Evolutionary conservation across 2,797 vertebrate genomes (phyloP).

Genomic region (Schizopygopsis malacanthus): DNA sequence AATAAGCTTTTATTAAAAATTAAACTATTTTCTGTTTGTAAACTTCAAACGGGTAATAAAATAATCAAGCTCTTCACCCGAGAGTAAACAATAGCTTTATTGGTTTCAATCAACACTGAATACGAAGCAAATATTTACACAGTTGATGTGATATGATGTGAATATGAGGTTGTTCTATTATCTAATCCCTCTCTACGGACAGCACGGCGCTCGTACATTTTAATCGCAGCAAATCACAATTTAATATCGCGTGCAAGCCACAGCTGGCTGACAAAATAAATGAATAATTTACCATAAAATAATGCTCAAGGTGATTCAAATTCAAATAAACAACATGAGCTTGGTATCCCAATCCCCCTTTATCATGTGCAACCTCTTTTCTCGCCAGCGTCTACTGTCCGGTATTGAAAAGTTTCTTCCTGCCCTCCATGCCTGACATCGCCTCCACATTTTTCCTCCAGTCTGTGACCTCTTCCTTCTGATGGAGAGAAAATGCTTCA

Average conservation of each 20-base stretch:
- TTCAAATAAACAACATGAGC: constrained; percentile 13
- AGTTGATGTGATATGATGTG: constrained; percentile 49
- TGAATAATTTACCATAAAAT: constrained; percentile 40
- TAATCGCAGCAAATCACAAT: constrained; percentile 42
- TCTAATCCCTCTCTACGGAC: constrained; percentile 41
- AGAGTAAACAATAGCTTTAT: constrained; percentile 49
- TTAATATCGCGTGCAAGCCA: constrained; percentile 32
- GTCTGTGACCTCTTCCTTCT: constrained; percentile 71
- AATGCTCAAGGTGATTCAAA: constrained; percentile 13
- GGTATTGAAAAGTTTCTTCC: constrained; percentile 67
- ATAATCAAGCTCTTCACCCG: constrained; percentile 31
- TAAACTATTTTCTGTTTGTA: constrained; percentile 28
- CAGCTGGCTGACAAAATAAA: constrained; percentile 48
- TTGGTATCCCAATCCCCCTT: neutral
- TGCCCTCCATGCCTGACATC: constrained; percentile 70
- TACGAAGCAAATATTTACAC: constrained; percentile 60
- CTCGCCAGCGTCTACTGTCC: constrained; percentile 40
- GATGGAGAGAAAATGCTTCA: constrained; percentile 29
- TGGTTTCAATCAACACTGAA: constrained; percentile 54
- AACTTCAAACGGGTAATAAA: constrained; percentile 39
- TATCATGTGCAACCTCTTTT: constrained; percentile 2
- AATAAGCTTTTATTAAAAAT: constrained; percentile 36
- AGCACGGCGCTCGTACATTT: constrained; percentile 22
- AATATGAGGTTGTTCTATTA: constrained; percentile 43
- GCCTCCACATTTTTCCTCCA: constrained; percentile 73